Base-by-base conservation (phyloP, 2,113 vertebrate species). In the Hydrochoerus hydrochaeris region DNA sequence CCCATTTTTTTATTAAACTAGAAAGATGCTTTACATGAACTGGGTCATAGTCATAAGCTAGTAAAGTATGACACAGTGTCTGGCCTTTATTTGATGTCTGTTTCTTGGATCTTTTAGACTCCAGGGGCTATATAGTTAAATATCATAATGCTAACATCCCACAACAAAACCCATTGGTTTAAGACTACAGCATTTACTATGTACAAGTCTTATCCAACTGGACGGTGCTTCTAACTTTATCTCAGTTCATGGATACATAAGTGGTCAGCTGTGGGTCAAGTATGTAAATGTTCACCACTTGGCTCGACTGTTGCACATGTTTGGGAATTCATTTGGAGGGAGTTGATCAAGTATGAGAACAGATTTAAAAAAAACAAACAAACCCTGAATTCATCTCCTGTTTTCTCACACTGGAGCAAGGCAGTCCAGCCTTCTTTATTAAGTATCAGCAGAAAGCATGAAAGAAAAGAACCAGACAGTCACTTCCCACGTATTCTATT, bases 21-120 rank as follows among this genome's bases (percentile, higher is more conserved):
- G 20, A 62, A 75, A 86, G 19, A 81, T 71, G 0, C 52, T 77
- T 77, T 24, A 19, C 41, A 13, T 85, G 38, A 80, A 85, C 7
- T 26, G 5, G 8, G 28, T 46, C 35, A 2, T 30, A 60, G n/a
- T 32, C 85, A 88, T 28, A 77, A 91, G 13, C 38, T 87, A 91
- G 49, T 46, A 62, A 85, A 8, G 62, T 69, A 30, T 4, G 12
- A 60, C 26, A 57, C 26, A 65, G 2, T 77, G 49, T 58, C 38
- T 90, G 3, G 41, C 24, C 12, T 69, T 71, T 90, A 3, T 32
- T 60, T 57, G 22, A 2, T 73, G 6, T 85, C 65, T 83, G 7
- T 71, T 90, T 93, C 77, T 93, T 95, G 82, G 24, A 13, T 93
- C 5, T 81, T 35, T 89, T 88, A 57, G 32, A 73, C 8, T 32